Evolutionary conservation across 2,113 vertebrate species (phyloP).

Genomic region (Nerophis lumbriciformis): DNA sequence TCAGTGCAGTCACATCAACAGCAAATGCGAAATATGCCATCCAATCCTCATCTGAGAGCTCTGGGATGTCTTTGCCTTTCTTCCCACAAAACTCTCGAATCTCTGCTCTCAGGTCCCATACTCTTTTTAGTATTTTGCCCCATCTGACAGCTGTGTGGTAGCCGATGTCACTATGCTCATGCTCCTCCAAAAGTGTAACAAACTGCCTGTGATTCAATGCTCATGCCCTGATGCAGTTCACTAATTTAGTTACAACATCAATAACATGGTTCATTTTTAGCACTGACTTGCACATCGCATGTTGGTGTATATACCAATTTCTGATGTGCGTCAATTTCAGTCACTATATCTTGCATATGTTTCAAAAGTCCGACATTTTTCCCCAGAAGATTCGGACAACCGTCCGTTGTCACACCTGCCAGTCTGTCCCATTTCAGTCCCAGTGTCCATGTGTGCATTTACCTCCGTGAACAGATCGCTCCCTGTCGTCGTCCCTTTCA

Average conservation of each 20-base stretch:
- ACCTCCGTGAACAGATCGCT: too few species aligned
- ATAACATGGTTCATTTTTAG: too few species aligned
- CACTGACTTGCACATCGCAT: too few species aligned
- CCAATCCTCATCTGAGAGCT: constrained; percentile 1
- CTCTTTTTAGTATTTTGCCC: constrained; percentile 10
- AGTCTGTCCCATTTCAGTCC: too few species aligned
- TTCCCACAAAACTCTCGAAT: constrained; percentile 28
- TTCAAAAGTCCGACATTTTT: constrained; percentile 18
- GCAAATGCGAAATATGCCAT: constrained; percentile 31
- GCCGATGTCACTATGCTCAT: too few species aligned
- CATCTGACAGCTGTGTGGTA: constrained; percentile 2
- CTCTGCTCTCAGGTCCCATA: constrained; percentile 12
- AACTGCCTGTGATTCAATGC: too few species aligned
- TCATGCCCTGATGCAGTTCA: too few species aligned
- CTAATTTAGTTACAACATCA: too few species aligned
- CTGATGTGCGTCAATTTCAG: not conserved
- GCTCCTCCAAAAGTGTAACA: too few species aligned
- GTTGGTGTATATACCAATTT: constrained; percentile 3
- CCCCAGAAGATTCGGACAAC: constrained; percentile 12
- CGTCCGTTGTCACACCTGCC: too few species aligned
- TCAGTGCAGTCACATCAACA: constrained; percentile 13
- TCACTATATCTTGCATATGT: constrained; percentile 16
- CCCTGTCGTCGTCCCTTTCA: not conserved
- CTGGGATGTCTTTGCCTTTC: constrained; percentile 28
- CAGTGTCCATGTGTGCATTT: too few species aligned